Evolutionary conservation across 1,140 invertebrate species (phyloP).

Genomic region (Amyelois transitella): DNA sequence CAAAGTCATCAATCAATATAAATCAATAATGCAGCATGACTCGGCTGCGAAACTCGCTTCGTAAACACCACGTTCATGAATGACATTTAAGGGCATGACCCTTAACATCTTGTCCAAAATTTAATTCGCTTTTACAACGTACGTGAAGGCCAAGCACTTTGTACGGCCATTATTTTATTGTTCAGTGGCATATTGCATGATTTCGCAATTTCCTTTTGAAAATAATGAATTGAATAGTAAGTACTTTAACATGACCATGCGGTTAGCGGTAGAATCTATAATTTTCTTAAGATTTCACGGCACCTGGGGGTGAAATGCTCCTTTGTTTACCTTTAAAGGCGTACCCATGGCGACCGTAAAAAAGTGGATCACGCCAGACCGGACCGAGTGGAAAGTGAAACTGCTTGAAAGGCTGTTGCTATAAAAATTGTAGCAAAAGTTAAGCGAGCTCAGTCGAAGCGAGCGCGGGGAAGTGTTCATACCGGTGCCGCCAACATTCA

Average conservation of each 20-base stretch:
- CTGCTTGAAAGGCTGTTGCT: conserved; percentile 47
- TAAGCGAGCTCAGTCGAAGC: conserved; percentile 50
- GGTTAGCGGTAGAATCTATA: neutral
- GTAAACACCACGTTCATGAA: neutral
- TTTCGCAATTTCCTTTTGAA: neutral
- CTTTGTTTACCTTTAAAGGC: conserved; percentile 54
- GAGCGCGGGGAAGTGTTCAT: conserved; percentile 30
- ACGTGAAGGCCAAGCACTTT: neutral
- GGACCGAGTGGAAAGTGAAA: conserved; percentile 66
- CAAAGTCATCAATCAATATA: no score
- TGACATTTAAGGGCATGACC: neutral
- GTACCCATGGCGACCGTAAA: conserved; percentile 36
- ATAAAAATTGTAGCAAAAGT: conserved; percentile 60
- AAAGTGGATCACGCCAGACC: conserved; percentile 58
- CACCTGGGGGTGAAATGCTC: conserved; percentile 17
- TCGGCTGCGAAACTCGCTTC: neutral
- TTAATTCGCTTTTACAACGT: neutral
- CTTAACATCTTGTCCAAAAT: neutral
- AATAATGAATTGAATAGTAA: no score
- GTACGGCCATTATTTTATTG: neutral
- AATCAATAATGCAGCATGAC: no score
- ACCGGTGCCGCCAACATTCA: conserved; percentile 23
- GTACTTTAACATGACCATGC: neutral
- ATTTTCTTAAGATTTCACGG: neutral
- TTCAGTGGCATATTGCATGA: neutral